Evolutionary conservation across 2,888 invertebrate genomes (phyloP).

Genomic region (Colletes collaris): DNA sequence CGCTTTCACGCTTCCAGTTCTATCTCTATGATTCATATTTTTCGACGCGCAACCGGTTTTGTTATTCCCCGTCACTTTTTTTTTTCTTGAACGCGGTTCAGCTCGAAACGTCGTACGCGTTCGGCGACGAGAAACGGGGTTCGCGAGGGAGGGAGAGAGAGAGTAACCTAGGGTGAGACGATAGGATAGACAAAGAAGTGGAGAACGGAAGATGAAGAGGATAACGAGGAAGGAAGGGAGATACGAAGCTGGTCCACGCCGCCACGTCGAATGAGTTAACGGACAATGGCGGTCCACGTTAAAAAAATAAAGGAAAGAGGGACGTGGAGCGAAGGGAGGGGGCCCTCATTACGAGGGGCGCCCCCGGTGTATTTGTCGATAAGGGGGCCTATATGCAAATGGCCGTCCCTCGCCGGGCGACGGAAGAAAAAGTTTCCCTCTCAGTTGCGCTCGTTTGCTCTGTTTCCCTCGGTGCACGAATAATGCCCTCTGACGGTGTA

Average conservation of each 20-base stretch:
- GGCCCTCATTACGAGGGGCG: constrained; percentile 80
- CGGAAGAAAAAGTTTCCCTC: constrained; percentile 77
- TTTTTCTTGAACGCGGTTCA: constrained; percentile 45
- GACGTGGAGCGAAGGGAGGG: constrained; percentile 64
- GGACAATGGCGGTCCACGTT: constrained; percentile 75
- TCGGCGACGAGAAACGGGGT: constrained; percentile 7
- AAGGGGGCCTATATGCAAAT: constrained; percentile 82
- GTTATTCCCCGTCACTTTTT: constrained; percentile 53
- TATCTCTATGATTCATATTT: constrained; percentile 69
- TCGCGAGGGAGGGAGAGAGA: background rate
- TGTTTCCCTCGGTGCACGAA: constrained; percentile 71
- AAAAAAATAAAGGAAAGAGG: constrained; percentile 72
- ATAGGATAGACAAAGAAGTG: constrained; percentile 45
- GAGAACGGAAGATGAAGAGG: constrained; percentile 52
- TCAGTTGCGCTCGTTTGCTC: constrained; percentile 64
- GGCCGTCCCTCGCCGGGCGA: constrained; percentile 72
- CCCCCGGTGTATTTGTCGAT: constrained; percentile 81
- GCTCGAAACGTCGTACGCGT: constrained; percentile 9
- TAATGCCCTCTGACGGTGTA: constrained; percentile 73
- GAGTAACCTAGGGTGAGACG: constrained; percentile 2
- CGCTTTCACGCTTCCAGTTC: constrained; percentile 55
- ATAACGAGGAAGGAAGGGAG: constrained; percentile 72
- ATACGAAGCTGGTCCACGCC: constrained; percentile 72
- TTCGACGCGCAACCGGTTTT: constrained; percentile 64
- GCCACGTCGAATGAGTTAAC: constrained; percentile 77